Base-by-base conservation (phyloP, 2,797 vertebrate species). In the Ctenopoma multispine region DNA sequence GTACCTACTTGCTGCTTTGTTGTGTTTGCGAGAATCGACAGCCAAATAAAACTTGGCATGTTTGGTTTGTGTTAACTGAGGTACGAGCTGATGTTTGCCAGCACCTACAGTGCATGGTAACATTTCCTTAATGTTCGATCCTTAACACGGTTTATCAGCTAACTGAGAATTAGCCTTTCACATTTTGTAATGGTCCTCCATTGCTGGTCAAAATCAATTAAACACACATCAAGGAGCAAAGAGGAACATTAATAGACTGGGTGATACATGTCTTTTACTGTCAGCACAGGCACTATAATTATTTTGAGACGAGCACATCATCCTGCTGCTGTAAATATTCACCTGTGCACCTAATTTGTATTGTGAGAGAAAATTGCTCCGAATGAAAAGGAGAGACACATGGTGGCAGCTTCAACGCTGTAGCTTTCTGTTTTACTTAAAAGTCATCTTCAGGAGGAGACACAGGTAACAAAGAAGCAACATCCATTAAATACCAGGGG, bases 1-100 rank as follows among this genome's bases (percentile, higher is more conserved):
- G 34, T 49, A 67, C 14, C 53, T 50, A 1, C 36, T 62, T 51
- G 40, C 66, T 60, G 44, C 54, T 17, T 2, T 48, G 59, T 75
- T 49, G 23, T 70, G 62, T 68, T 68, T 76, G 63, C 34, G 18
- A 55, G 41, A 51, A 46, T 75, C 11, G 0, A 20, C 57, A 11
- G 38, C 11, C n/a, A 51, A 50, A 77, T 47, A 24, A 65, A 72
- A 54, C 27, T n/a, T 75, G 57, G 24, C 54, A 31, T 47, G 57
- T 66, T 74, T 65, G 47, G 12, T 70, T 64, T 78, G 40, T 54
- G 54, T 48, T 60, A 46, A 55, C 9, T 7, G 6, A 31, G 29
- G 29, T 31, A 24, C 24, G 24, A 24, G 36, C 50, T 67, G 27
- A 36, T 59, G 50, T 62, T 68, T 67, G 56, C 58, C 24, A 40